Evolutionary conservation across 92 coral and sea anemone genomes (phyloP), one percentile per base, ranked within the genome.

Genomic region (Palythoa heliodiscus): DNA sequence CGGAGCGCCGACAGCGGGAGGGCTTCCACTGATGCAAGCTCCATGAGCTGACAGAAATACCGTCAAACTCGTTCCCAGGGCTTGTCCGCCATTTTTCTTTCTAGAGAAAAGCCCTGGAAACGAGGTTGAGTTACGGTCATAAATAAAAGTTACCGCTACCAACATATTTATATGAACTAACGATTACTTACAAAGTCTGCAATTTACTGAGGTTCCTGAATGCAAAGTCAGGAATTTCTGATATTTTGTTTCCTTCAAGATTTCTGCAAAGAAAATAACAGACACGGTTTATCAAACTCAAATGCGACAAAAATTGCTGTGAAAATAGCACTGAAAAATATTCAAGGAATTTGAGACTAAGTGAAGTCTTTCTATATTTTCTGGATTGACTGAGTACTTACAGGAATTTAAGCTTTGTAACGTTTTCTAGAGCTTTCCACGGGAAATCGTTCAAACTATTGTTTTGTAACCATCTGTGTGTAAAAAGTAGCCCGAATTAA

Each of bases 191-290:
- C 73, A 69, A 37, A 11, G 7, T 9, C 14, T 69, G 39, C 64
- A 69, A 69, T 25, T 69, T 25, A 11, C 73, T 69, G 47, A 80
- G 73, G 39, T 80, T 80, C 37, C 74, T 67, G 38, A 80, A 66
- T 16, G 84, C 84, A 52, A 80, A 80, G 52, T 80, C 84, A 20
- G 84, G 84, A 24, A 80, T 66, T 47, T 64, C 74, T 29, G 84
- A 80, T 47, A 80, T 80, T 24, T 52, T 47, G 16, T 80, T 80
- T 7, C 73, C 84, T 64, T 80, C 84, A 29, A 80, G 48, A 35
- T 80, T 43, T 73, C 84, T 80, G 54, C 22, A 80, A 66, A 47
- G 6, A 22, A 64, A 2, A n/a, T 4, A 11, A 17, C 69, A 38
- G 1, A 72, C 54, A 37, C 24, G 43, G 3, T 13, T 39, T 40